Percentiles rank a stretch among this genome's conserved stretches.
Conservation (phyloP, 2,888 invertebrate genomes). For the Sphaerophoria taeniata region DNA sequence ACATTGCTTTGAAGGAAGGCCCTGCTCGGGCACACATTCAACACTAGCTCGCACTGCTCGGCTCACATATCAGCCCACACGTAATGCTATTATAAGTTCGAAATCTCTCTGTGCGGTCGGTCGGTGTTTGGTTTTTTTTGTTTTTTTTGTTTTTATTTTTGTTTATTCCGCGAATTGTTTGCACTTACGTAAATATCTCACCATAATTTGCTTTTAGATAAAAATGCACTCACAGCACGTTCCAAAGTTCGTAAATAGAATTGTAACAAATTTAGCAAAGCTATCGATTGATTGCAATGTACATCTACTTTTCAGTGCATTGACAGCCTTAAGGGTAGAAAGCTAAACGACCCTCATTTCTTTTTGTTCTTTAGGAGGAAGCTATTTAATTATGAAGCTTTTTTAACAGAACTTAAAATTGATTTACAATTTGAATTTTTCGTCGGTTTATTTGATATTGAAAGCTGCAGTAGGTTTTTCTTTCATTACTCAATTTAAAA, state of each 20-base stretch:
- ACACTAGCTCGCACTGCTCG: no score
- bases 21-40: conserved; percentile 19
- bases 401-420: conserved; percentile 18
- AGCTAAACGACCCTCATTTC: neutral
- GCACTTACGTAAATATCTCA: conserved; percentile 62
- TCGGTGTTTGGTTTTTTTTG: neutral
- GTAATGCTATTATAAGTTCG: conserved; percentile 65
- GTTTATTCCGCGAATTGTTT: conserved; percentile 34
- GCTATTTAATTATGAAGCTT: conserved; percentile 38
- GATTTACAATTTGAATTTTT: neutral
- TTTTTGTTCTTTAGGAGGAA: conserved; percentile 1
- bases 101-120: conserved; percentile 49
- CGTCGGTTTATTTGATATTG: no score
- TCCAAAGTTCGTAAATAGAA: conserved; percentile 1
- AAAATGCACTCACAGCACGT: neutral
- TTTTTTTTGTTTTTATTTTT: conserved; percentile 35
- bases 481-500: no score
- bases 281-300: conserved; percentile 34
- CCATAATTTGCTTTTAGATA: conserved; percentile 17
- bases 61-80: conserved; percentile 21
- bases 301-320: conserved; percentile 50
- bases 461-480: no score
- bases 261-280: conserved; percentile 31
- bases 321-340: conserved; percentile 42
- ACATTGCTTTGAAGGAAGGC: conserved; percentile 15